Evolutionary conservation across 2,113 vertebrate species (phyloP).

Genomic region (Chloroceryle aenea): DNA sequence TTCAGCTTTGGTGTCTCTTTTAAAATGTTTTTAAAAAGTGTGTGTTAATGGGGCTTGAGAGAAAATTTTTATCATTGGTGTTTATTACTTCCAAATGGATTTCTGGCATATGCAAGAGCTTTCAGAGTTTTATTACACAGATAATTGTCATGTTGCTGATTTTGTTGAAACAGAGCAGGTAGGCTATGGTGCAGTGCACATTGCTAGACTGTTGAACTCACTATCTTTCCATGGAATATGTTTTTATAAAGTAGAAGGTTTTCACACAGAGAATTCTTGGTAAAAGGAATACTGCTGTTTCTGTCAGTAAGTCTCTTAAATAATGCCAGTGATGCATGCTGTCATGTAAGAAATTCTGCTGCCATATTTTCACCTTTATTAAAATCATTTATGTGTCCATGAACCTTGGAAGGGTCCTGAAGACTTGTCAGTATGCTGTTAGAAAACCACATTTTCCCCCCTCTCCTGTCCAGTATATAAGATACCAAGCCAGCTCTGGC

Average conservation of each 20-base stretch:
- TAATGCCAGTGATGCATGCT: background rate
- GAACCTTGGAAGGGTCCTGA: background rate
- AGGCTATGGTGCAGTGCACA: background rate
- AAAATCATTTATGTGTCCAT: accelerated
- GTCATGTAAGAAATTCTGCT: background rate
- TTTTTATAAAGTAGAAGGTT: background rate
- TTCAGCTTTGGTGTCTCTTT: background rate
- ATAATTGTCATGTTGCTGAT: conserved; percentile 83
- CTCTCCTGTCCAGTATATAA: background rate
- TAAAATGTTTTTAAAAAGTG: background rate
- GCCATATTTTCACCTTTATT: background rate
- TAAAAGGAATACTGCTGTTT: background rate
- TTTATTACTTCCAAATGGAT: background rate
- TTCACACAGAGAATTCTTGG: background rate
- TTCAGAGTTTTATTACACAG: background rate
- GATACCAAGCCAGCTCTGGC: background rate
- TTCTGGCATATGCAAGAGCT: background rate
- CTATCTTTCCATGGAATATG: background rate
- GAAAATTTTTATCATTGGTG: background rate
- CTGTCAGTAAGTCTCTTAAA: background rate
- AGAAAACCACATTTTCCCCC: accelerated
- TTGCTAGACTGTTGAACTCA: background rate
- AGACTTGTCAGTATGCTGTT: background rate
- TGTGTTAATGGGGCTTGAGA: background rate
- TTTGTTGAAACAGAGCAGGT: conserved; percentile 90